Conservation (phyloP, 2,888 invertebrate genomes). For the Dusona sp. region DNA sequence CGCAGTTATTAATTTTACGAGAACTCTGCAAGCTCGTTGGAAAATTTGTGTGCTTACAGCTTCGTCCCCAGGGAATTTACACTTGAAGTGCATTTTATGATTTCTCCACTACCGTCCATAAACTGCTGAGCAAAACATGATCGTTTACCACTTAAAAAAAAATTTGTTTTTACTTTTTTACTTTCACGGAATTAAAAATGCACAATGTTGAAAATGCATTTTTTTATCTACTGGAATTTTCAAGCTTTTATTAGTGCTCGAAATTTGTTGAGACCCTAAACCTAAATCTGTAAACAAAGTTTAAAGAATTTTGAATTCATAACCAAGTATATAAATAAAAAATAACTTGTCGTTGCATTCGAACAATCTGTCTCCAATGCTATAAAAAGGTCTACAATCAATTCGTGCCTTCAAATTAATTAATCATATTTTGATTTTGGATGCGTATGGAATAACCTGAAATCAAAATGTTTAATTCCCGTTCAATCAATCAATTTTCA, state of each 20-base stretch:
- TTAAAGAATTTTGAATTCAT: not conserved
- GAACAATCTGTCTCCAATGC: not conserved
- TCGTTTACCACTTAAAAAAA: not conserved
- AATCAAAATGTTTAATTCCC: not conserved
- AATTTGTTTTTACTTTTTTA: not conserved
- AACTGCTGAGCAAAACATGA: not conserved
- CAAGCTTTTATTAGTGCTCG: no score
- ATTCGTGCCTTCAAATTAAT: not conserved
- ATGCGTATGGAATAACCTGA: not conserved
- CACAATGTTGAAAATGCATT: not conserved
- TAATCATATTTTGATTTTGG: not conserved
- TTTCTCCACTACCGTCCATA: not conserved
- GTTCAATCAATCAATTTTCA: not conserved
- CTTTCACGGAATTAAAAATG: not conserved
- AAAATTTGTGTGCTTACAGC: conserved; percentile 17
- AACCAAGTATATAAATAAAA: no score
- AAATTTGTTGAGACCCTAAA: no score
- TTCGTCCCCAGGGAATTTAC: not conserved
- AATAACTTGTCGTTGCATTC: no score
- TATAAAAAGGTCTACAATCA: not conserved
- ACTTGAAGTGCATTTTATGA: not conserved
- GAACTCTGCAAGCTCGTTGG: conserved; percentile 24
- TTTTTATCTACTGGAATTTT: not conserved
- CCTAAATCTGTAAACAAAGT: not conserved
- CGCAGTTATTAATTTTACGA: conserved; percentile 50